Evolutionary conservation across 2,888 invertebrate genomes (phyloP), one percentile per base, ranked within the genome.

Genomic region (Hyposoter dolosus): DNA sequence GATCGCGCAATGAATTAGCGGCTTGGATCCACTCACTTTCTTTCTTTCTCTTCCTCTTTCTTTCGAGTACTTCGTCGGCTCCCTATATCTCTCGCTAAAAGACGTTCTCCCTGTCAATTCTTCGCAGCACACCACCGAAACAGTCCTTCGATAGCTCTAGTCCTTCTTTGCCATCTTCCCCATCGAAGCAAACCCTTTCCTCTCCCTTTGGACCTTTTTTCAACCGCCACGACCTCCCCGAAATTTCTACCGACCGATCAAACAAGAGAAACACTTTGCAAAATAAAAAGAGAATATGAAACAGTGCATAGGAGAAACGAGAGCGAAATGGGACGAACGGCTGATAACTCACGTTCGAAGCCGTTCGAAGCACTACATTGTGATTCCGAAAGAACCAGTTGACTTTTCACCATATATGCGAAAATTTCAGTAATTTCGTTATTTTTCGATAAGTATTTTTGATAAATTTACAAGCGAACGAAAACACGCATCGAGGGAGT

Each of bases 1-100:
- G 75, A 87, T 88, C 87, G 88, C 87, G 87, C 89, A 88, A 88
- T 89, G 89, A 89, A 89, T 89, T 89, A 89, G 88, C 89, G 83
- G 81, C 83, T 84, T 77, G 23, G 87, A 87, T 88, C 88, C 82
- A 83, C 80, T 82, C 86, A 43, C 69, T 68, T 56, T 74, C 56
- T 60, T 60, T 60, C 56, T 60, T 60, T 60, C 23, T 56, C 53
- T 53, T 23, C 23, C 23, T 56, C 56, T 60, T 28, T 60, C 56
- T 60, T 28, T 60, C 56, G 56, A 60, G 56, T 60, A 60, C 28
- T 60, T 15, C 28, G 56, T 79, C 77, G 63, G 86, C 66, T 68
- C 69, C 17, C 74, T 74, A 71, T 76, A 86, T 74, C 56, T 40
- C 43, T 74, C 56, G 53, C 32, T 65, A 60, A 60, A 23, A 60